Percentiles rank a stretch among this genome's conserved stretches.
Evolutionary conservation across 2,888 invertebrate species (phyloP).

Genomic region (Hirtodrosophila histrioides): DNA sequence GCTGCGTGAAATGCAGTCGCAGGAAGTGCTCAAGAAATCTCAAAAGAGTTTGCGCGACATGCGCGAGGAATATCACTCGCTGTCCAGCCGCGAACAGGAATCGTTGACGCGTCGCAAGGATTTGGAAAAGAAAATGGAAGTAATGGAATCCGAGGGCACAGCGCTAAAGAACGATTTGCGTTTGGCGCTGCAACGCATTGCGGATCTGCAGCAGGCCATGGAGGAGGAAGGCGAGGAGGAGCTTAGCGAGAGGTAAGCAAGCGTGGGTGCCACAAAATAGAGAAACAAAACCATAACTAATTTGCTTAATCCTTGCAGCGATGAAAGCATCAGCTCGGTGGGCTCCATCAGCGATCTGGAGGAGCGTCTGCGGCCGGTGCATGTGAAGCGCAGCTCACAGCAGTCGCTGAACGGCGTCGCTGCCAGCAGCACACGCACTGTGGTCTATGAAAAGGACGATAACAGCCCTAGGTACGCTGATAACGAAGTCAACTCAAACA

Average conservation of each 20-base stretch:
- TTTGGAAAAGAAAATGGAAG: slow-evolving; percentile 90
- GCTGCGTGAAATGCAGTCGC: slow-evolving; percentile 90
- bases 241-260: slow-evolving; percentile 82
- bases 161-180: slow-evolving; percentile 92
- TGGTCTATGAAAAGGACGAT: slow-evolving; percentile 83
- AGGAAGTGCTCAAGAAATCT: slow-evolving; percentile 91
- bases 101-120: slow-evolving; percentile 89
- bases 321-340: slow-evolving; percentile 79
- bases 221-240: slow-evolving; percentile 92
- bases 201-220: slow-evolving; percentile 96
- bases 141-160: slow-evolving; percentile 89
- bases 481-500: slow-evolving; percentile 75
- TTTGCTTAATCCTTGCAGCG: slow-evolving; percentile 47
- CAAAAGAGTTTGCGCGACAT: slow-evolving; percentile 90
- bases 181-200: slow-evolving; percentile 94
- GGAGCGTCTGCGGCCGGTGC: slow-evolving; percentile 82
- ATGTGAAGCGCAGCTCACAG: slow-evolving; percentile 79
- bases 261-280: background rate
- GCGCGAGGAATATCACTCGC: slow-evolving; percentile 91
- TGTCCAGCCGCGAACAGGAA: slow-evolving; percentile 91
- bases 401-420: slow-evolving; percentile 62
- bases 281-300: background rate
- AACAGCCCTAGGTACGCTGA: slow-evolving; percentile 84
- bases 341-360: slow-evolving; percentile 83
- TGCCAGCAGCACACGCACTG: slow-evolving; percentile 79